Evolutionary conservation across 2,797 vertebrate species (phyloP), one percentile per base, ranked within the genome.

Genomic region (Eleutherodactylus coqui): DNA sequence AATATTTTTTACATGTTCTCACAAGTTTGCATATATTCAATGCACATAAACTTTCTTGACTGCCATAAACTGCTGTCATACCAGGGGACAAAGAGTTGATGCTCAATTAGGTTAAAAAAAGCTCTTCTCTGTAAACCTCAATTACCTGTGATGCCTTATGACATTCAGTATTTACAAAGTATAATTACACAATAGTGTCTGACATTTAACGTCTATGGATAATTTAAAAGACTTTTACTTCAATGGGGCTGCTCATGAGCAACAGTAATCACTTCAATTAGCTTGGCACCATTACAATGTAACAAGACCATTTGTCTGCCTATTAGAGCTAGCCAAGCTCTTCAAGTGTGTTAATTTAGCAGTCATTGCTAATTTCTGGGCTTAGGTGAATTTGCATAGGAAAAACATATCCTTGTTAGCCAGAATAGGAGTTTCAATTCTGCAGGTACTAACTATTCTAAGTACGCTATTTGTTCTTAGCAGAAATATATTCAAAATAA

Each of bases 231-330:
- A 94, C 93, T 95, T 94, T 94, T 93, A 91, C 93, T 95, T 95
- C 94, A 95, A 93, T 95, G 94, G 93, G 92, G 93, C 93, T 94
- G 94, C 92, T 94, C 92, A 90, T 91, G 93, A 95, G 94, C 94
- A 95, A 95, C 93, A 94, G 94, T 95, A 94, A 95, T 95, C 94
- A 95, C 93, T 95, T 95, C 94, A 95, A 94, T 95, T 95, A 95
- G 92, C 92, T 94, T 95, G 95, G 94, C 94, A 95, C 93, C 92
- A 93, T 95, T 95, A 95, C 94, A 95, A 94, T 95, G 91, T 95
- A 95, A 94, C 93, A 95, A 95, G 95, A 94, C 94, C 93, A 94
- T 95, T 93, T 95, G 94, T 95, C 93, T 95, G 94, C 93, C 93
- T 94, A 94, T 95, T 95, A 95, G 93, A 94, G 93, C 92, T 93